Percentiles rank a stretch among this genome's conserved stretches.
phyloP scores from a whole-genome alignment of 2,888 invertebrate genomes.

The Gandaritis pyraliata region DNA sequence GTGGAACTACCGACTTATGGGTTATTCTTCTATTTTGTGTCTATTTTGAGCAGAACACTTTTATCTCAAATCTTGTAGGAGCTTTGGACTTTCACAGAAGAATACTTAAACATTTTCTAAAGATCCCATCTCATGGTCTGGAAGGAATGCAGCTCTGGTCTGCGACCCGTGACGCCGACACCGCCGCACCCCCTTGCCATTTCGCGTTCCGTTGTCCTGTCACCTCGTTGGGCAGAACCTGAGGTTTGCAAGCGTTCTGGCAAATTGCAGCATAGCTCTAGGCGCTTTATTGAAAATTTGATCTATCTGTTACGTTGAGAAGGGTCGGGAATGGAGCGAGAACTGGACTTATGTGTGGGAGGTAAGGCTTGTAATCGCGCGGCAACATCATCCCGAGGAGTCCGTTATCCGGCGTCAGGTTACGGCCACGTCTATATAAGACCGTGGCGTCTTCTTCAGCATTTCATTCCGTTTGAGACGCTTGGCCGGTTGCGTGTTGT shows the following conservation, averaged over 20 bases:
- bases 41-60: too few species aligned
- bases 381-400: slow-evolving; percentile 60
- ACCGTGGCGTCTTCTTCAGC: slow-evolving; percentile 81
- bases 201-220: slow-evolving; percentile 71
- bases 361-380: slow-evolving; percentile 62
- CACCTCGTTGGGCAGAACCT: slow-evolving; percentile 53
- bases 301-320: slow-evolving; percentile 75
- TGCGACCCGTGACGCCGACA: slow-evolving; percentile 41
- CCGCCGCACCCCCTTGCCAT: slow-evolving; percentile 51
- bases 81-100: not conserved
- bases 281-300: slow-evolving; percentile 82
- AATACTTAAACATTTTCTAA: slow-evolving; percentile 4
- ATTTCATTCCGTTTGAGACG: slow-evolving; percentile 83
- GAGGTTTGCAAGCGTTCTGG: slow-evolving; percentile 63
- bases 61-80: not conserved
- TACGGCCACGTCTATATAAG: slow-evolving; percentile 84
- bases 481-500: slow-evolving; percentile 66
- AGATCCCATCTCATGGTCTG: slow-evolving; percentile 32
- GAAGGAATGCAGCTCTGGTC: slow-evolving; percentile 38
- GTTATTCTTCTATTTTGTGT: not conserved
- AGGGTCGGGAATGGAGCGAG: slow-evolving; percentile 54
- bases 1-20: slow-evolving; percentile 1
- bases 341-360: slow-evolving; percentile 58
- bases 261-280: slow-evolving; percentile 78
- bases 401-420: slow-evolving; percentile 84